Conservation (phyloP, 2,888 invertebrate genomes). For the Sphecodes monilicornis region DNA sequence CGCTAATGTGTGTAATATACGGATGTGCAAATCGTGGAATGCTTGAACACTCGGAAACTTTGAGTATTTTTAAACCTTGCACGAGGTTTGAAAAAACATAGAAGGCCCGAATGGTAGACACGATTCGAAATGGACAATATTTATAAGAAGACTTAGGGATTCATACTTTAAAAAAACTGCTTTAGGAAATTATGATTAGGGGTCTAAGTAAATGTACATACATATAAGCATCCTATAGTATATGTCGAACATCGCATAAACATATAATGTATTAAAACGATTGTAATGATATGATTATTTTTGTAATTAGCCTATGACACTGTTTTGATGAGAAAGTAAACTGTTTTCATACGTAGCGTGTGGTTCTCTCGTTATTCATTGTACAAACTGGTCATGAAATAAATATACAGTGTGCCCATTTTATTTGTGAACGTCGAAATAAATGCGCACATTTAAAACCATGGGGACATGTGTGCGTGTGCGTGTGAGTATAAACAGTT, state of each 20-base stretch:
- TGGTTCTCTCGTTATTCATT: neutral
- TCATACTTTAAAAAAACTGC: conserved; percentile 18
- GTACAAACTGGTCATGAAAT: neutral
- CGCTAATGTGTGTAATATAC: conserved; percentile 5
- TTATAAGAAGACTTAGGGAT: conserved; percentile 31
- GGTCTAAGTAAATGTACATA: conserved; percentile 47
- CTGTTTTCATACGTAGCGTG: conserved; percentile 53
- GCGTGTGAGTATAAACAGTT: too few species aligned
- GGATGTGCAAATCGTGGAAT: neutral
- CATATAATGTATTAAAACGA: conserved; percentile 51
- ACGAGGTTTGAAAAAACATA: conserved; percentile 14
- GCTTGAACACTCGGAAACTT: conserved; percentile 1
- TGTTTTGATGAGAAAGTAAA: conserved; percentile 68
- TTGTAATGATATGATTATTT: conserved; percentile 65
- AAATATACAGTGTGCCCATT: neutral
- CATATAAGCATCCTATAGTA: conserved; percentile 28
- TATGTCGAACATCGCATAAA: conserved; percentile 33
- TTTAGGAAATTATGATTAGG: conserved; percentile 15
- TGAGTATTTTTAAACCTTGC: neutral
- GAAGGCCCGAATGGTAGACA: neutral
- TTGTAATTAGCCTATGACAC: conserved; percentile 62
- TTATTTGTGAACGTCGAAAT: neutral
- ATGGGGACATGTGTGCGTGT: neutral
- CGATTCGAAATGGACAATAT: conserved; percentile 25
- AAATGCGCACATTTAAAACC: neutral